Conservation (phyloP, 2,888 invertebrate species). For the Lithophane socia region DNA sequence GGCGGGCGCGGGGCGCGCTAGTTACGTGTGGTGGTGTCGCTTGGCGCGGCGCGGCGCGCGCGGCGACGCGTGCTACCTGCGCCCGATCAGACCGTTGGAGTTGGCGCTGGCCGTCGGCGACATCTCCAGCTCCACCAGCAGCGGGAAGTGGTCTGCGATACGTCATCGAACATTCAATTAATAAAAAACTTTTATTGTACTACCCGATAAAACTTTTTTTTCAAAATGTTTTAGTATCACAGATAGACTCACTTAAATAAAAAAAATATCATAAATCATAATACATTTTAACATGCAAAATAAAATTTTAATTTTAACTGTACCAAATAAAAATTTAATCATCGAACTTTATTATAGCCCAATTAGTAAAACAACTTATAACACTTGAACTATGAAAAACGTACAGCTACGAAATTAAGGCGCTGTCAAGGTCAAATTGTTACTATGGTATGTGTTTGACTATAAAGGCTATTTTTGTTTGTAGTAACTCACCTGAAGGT, state of each 20-base stretch:
- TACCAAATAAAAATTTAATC: not conserved
- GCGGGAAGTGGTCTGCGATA: constrained; percentile 96
- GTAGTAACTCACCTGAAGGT: constrained; percentile 93
- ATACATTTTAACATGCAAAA: not conserved
- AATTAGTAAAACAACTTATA: not conserved
- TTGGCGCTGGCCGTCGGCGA: constrained; percentile 93
- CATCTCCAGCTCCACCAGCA: constrained; percentile 97
- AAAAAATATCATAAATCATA: too few relatives aligned
- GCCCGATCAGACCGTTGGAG: constrained; percentile 95
- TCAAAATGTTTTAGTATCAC: not conserved
- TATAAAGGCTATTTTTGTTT: not conserved
- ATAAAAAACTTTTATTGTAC: not conserved
- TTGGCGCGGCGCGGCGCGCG: constrained; percentile 61
- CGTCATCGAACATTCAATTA: not conserved
- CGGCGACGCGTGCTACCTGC: constrained; percentile 93
- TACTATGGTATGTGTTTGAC: not conserved
- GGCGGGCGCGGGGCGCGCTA: not conserved
- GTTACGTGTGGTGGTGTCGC: constrained; percentile 31
- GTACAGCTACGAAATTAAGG: not conserved
- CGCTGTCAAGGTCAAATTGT: not conserved
- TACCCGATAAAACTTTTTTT: not conserved
- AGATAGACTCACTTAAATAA: too few relatives aligned
- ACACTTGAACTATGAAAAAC: not conserved
- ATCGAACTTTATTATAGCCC: not conserved
- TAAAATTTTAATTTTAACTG: not conserved